Evolutionary conservation across 2,888 invertebrate species (phyloP), one percentile per base, ranked within the genome.

Genomic region (Pilophorus perplexus): DNA sequence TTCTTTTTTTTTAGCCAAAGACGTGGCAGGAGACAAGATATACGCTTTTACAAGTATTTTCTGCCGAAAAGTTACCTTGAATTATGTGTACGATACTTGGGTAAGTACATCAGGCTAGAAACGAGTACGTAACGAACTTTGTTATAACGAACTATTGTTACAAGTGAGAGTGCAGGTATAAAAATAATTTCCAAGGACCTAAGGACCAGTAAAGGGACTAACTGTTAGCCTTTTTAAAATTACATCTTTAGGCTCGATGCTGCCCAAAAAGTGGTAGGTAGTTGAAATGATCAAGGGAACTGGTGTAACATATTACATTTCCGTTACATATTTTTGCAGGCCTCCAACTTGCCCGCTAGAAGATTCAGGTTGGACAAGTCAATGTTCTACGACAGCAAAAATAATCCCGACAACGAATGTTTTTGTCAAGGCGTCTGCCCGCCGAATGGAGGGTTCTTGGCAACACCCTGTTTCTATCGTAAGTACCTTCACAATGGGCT

Each of bases 371-470:
- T 33, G 6, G 6, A 6, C 12, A 8, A 14, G 0, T 80, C 85
- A 72, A 82, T 85, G 0, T 75, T 78, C 18, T 84, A 85, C 72
- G 80, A 83, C 0, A 79, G 81, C 3, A 86, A 89, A 3, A 52
- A 70, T 18, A 70, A 71, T 60, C 65, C 64, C 16, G 68, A 68
- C 1, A 71, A 71, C 18, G 33, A 25, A 4, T 71, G 71, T 68
- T 71, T 55, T 44, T 71, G 66, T 40, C 37, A 54, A 18, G 40
- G 37, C 20, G 44, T 60, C 23, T 66, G 66, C 44, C 57, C 64
- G 2, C 68, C 69, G 5, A 50, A 46, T 1, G 71, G 71, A 20
- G 64, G 67, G 4, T 70, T 71, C 20, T 62, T 64, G 23, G 57
- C 64, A 1, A 48, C 64, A 0, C 59, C 60, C 1, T 71, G 71